These are phyloP conservation scores for Artibeus lituratus DNA, from an alignment of 2,797 vertebrate genomes.

Conservation along the genomic window DNA sequence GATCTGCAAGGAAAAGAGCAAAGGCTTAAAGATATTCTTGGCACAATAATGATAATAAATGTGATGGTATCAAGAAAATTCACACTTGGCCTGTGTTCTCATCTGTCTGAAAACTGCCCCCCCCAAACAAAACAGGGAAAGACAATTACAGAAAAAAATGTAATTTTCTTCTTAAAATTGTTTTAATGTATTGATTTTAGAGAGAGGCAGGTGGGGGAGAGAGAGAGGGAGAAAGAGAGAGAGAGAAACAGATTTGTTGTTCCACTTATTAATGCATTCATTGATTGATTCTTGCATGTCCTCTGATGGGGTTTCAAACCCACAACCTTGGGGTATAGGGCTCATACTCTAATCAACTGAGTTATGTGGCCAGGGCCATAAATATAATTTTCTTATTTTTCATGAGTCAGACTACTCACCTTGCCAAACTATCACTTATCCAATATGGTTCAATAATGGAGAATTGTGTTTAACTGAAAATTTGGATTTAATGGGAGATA, in stretches of 20 bases:
- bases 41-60: neutral
- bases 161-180: neutral
- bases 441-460: neutral
- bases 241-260: neutral
- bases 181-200: neutral
- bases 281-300: neutral
- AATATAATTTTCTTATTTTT: neutral
- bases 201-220: neutral
- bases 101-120: neutral
- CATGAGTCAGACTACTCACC: neutral
- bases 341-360: neutral
- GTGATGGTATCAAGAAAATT: neutral
- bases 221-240: too few species aligned
- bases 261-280: neutral
- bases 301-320: neutral
- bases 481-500: neutral
- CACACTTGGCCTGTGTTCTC: neutral
- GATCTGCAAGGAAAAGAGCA: conserved; percentile 81
- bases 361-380: neutral
- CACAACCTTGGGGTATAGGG: neutral
- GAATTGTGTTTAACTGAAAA: neutral
- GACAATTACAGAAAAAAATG: neutral
- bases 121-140: neutral
- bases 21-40: neutral
- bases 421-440: neutral